These are phyloP conservation scores for Seladonia tumulorum DNA, from an alignment of 2,888 invertebrate genomes.

Conservation along the genomic window DNA sequence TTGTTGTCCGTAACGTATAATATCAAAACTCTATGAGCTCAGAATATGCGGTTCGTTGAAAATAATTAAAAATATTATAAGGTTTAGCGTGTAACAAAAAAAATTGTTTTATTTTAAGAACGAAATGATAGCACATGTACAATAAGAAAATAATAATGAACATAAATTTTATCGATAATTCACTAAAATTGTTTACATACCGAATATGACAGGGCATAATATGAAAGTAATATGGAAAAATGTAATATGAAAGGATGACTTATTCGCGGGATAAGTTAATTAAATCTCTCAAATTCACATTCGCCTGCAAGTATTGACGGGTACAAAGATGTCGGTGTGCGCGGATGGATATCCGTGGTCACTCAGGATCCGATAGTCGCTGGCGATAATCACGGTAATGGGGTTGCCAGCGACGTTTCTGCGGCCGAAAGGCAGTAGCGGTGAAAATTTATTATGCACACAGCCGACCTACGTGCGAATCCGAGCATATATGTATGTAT, in stretches of 20 bases:
- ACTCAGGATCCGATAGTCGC: constrained; percentile 35
- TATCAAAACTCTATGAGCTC: too few relatives aligned
- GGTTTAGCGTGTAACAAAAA: too few relatives aligned
- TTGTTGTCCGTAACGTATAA: too few relatives aligned
- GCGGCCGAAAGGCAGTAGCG: constrained; percentile 66
- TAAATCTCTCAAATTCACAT: not conserved
- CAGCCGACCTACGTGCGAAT: constrained; percentile 39
- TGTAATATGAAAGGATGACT: not conserved
- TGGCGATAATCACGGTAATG: constrained; percentile 69
- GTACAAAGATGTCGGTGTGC: constrained; percentile 1
- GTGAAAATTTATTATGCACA: constrained; percentile 72
- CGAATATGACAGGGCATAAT: too few relatives aligned
- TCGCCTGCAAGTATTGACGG: constrained; percentile 6
- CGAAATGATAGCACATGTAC: too few relatives aligned
- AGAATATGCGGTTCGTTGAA: too few relatives aligned
- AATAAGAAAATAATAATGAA: too few relatives aligned
- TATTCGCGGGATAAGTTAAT: not conserved
- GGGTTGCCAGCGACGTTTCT: constrained; percentile 66
- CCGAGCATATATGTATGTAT: constrained; percentile 39
- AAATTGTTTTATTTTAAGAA: too few relatives aligned
- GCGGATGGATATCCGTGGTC: not conserved
- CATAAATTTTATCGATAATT: too few relatives aligned
- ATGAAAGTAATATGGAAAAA: too few relatives aligned
- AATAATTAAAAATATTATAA: too few relatives aligned
- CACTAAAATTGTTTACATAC: too few relatives aligned